Evolutionary conservation across 2,113 vertebrate species (phyloP).

Genomic region (Colinus virginianus): DNA sequence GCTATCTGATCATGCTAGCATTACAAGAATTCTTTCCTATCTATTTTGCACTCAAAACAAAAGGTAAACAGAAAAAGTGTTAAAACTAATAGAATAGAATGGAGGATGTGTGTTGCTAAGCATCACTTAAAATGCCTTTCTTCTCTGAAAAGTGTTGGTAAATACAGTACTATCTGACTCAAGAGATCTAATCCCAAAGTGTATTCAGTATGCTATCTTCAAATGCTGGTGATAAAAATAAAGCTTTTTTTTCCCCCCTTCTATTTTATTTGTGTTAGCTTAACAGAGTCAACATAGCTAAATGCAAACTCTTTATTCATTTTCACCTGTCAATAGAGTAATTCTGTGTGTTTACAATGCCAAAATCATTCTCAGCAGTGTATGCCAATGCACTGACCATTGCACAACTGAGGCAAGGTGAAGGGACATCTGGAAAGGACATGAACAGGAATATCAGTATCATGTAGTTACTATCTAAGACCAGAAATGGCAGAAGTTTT

Average conservation of each 20-base stretch:
- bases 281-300: neutral
- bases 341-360: neutral
- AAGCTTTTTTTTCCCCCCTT: neutral
- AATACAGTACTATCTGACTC: constrained; percentile 18
- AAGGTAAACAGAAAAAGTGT: constrained; percentile 1
- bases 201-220: constrained; percentile 14
- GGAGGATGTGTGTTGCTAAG: constrained; percentile 32
- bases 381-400: neutral
- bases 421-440: neutral
- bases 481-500: neutral
- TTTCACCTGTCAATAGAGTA: neutral
- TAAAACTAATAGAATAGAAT: constrained; percentile 31
- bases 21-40: neutral
- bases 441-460: accelerated
- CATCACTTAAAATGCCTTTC: constrained; percentile 39
- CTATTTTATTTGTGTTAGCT: constrained; percentile 1
- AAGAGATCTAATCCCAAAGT: constrained; percentile 24
- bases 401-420: neutral
- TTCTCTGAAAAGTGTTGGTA: constrained; percentile 34
- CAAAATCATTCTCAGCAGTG: neutral
- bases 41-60: neutral
- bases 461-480: neutral
- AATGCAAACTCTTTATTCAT: neutral
- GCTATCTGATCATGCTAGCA: neutral
- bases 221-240: constrained; percentile 22